A percentile compares a stretch with the other conserved stretches of the same genome.
Evolutionary conservation across 2,797 vertebrate genomes (phyloP).

Genomic region (Megaceryle alcyon): DNA sequence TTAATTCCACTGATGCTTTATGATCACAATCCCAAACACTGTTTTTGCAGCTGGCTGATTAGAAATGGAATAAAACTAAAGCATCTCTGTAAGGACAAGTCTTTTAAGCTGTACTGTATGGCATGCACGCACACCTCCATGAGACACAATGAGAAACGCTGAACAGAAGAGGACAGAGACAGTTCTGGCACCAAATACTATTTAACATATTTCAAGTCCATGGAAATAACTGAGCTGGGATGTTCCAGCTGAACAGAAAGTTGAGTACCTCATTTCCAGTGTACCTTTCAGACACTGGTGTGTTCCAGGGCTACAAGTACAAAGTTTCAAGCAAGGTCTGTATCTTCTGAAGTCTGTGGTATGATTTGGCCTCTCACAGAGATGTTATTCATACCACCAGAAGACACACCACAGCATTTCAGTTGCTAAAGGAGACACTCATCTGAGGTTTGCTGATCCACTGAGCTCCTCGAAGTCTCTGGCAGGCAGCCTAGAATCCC

Average conservation of each 20-base stretch:
- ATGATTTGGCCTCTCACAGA: background rate
- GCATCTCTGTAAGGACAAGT: background rate
- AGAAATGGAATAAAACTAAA: background rate
- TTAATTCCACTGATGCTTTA: conserved; percentile 7
- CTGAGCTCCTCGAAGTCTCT: background rate
- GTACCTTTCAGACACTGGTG: background rate
- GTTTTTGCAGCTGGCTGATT: background rate
- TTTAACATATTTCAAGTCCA: background rate
- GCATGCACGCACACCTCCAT: background rate
- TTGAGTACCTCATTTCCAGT: background rate
- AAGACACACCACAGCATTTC: background rate
- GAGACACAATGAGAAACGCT: background rate
- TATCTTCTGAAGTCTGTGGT: background rate
- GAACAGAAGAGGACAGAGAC: background rate
- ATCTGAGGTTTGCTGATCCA: background rate
- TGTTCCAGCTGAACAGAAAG: background rate
- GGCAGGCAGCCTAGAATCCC: background rate
- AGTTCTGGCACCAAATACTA: background rate
- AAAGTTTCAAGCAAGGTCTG: background rate
- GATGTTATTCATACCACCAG: background rate
- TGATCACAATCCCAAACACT: background rate
- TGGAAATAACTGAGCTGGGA: background rate
- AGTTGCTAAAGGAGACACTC: background rate
- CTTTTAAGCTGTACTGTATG: background rate
- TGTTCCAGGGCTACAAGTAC: background rate